Conservation (phyloP, 2,888 invertebrate genomes). For the Tenthredo livida region DNA sequence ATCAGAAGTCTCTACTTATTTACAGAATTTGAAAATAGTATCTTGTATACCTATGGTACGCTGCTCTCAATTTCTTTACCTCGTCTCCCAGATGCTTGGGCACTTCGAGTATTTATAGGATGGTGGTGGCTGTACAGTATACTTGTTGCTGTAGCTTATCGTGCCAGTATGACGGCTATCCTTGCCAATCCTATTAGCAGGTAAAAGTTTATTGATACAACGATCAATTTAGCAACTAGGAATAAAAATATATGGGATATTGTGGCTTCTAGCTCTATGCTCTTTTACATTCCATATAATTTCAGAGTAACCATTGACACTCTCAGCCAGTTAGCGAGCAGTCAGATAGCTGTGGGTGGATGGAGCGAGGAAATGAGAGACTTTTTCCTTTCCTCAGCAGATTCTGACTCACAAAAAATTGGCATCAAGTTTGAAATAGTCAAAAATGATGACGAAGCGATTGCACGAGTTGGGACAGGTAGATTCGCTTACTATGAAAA, state of each 20-base stretch:
- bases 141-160: slow-evolving; percentile 88
- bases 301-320: slow-evolving; percentile 89
- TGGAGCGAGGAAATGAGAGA: slow-evolving; percentile 86
- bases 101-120: slow-evolving; percentile 89
- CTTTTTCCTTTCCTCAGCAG: slow-evolving; percentile 86
- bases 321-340: slow-evolving; percentile 84
- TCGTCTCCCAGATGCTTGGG: slow-evolving; percentile 88
- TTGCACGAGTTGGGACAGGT: slow-evolving; percentile 85
- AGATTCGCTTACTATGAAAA: slow-evolving; percentile 91
- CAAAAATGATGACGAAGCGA: slow-evolving; percentile 82
- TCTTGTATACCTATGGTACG: slow-evolving; percentile 91
- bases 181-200: slow-evolving; percentile 88
- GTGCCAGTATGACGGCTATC: slow-evolving; percentile 92
- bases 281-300: slow-evolving; percentile 50
- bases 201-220: slow-evolving; percentile 73
- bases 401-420: slow-evolving; percentile 84
- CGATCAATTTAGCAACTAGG: neutral
- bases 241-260: neutral
- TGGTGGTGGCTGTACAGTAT: slow-evolving; percentile 94
- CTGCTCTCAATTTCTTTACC: slow-evolving; percentile 89
- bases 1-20: slow-evolving; percentile 84
- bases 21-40: slow-evolving; percentile 86
- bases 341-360: slow-evolving; percentile 84
- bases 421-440: slow-evolving; percentile 84
- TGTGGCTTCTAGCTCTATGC: neutral